phyloP scores from a whole-genome alignment of 2,888 invertebrate genomes.

The Nemotelus pantherinus region DNA sequence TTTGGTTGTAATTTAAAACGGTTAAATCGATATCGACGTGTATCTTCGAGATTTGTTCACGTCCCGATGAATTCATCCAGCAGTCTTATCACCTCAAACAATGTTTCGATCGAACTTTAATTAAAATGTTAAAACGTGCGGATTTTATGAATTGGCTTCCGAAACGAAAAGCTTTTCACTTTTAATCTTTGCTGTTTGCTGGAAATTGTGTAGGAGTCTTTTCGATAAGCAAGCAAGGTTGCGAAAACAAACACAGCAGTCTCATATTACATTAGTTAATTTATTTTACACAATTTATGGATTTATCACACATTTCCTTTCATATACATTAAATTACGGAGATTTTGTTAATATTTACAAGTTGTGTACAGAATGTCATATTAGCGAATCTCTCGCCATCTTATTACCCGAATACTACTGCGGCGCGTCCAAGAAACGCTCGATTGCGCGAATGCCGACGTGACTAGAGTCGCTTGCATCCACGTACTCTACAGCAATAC shows the following conservation, averaged over 20 bases:
- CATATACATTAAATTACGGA: constrained; percentile 28
- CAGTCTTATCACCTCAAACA: neutral
- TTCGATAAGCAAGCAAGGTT: too few relatives aligned
- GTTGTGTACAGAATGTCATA: constrained; percentile 49
- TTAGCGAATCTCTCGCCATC: too few relatives aligned
- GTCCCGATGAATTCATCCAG: too few relatives aligned
- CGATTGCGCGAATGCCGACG: neutral
- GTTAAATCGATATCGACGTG: neutral
- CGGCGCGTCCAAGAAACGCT: too few relatives aligned
- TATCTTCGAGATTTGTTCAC: neutral
- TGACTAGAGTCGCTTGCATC: constrained; percentile 48
- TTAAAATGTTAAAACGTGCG: neutral
- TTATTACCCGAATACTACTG: too few relatives aligned
- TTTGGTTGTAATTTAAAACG: neutral
- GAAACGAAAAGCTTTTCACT: too few relatives aligned
- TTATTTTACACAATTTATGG: constrained; percentile 49
- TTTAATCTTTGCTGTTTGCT: too few relatives aligned
- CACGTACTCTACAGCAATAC: neutral
- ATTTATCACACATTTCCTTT: constrained; percentile 49
- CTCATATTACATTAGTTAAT: neutral
- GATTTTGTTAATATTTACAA: constrained; percentile 48
- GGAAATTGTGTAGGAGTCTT: too few relatives aligned
- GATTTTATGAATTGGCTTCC: too few relatives aligned
- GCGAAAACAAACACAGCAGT: too few relatives aligned
- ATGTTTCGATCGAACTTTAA: neutral